Base-by-base conservation (phyloP, 2,888 invertebrate species). In the Leptinotarsa peninsularis region DNA sequence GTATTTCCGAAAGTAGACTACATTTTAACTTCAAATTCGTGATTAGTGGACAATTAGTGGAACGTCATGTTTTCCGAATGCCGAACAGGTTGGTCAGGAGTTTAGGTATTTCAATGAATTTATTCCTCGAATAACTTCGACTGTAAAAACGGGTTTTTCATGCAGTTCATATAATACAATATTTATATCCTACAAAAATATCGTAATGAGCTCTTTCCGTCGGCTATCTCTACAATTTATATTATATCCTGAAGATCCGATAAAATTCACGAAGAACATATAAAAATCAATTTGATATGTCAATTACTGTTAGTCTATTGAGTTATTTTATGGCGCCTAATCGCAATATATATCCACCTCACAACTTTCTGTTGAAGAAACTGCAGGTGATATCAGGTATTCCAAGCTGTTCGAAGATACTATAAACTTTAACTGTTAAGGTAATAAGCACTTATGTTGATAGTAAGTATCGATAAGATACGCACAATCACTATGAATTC, bases 371-470 rank as follows among this genome's bases (percentile, higher is more conserved):
- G 58, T 58, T 23, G 23, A 58, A 14, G 58, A 23, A 58, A 58
- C 58, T 58, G 58, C 58, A 58, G 14, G 58, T 21, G 23, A 23
- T 58, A 23, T 58, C 58, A 58, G 23, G 58, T 58, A 58, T 58
- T 18, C 54, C 1, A 54, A 54, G 54, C 54, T 54, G 54, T 54
- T 18, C 23, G 23, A 21, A 23, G 14, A 23, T 58, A 58, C 58
- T 58, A 58, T 58, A 58, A 58, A 23, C 58, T 23, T 58, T 23
- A 58, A 58, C 58, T 58, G 13, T 58, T 58, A 23, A 58, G 58
- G 58, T 58, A 58, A 23, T 58, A 23, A 27, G 58, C 15, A 58
- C 58, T 58, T 58, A 58, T 58, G 27, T 23, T 15, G 23, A 58
- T 58, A 58, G 58, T 58, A 23, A 58, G 13, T 27, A 58, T 58